phyloP scores from a whole-genome alignment of 2,797 vertebrate genomes.

The Mionectes olivaceus region DNA sequence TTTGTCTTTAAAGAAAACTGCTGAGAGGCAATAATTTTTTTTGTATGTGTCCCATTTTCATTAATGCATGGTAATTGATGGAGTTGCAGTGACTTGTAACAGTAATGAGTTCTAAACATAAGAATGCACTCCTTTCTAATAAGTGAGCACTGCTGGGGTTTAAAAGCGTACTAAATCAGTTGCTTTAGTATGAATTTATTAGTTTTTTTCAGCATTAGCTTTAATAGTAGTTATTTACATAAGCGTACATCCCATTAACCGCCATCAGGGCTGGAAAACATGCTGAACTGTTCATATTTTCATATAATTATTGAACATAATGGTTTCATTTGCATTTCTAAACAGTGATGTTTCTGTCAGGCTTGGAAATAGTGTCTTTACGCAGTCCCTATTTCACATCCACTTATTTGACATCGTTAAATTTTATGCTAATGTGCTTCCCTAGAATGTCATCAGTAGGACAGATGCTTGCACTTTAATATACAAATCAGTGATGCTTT shows the following conservation, averaged over 20 bases:
- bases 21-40: slow-evolving; percentile 84
- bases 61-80: slow-evolving; percentile 87
- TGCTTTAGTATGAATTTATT: slow-evolving; percentile 88
- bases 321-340: slow-evolving; percentile 89
- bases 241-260: slow-evolving; percentile 88
- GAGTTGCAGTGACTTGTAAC: slow-evolving; percentile 85
- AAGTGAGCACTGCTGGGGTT: slow-evolving; percentile 86
- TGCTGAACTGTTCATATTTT: slow-evolving; percentile 90
- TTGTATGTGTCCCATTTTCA: slow-evolving; percentile 84
- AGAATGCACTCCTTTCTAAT: slow-evolving; percentile 87
- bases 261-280: slow-evolving; percentile 88
- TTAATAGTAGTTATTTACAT: slow-evolving; percentile 90
- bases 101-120: slow-evolving; percentile 87
- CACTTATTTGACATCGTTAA: slow-evolving; percentile 87
- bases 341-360: slow-evolving; percentile 86
- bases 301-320: slow-evolving; percentile 90
- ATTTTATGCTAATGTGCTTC: slow-evolving; percentile 87
- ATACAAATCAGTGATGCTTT: slow-evolving; percentile 83
- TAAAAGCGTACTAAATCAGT: slow-evolving; percentile 88
- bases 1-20: slow-evolving; percentile 85
- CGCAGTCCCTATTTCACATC: slow-evolving; percentile 86
- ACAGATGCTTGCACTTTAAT: slow-evolving; percentile 85
- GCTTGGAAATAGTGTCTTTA: slow-evolving; percentile 84
- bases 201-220: slow-evolving; percentile 87
- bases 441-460: slow-evolving; percentile 85